Evolutionary conservation across 2,888 invertebrate species (phyloP).

Genomic region (Pseudococcus longispinus): DNA sequence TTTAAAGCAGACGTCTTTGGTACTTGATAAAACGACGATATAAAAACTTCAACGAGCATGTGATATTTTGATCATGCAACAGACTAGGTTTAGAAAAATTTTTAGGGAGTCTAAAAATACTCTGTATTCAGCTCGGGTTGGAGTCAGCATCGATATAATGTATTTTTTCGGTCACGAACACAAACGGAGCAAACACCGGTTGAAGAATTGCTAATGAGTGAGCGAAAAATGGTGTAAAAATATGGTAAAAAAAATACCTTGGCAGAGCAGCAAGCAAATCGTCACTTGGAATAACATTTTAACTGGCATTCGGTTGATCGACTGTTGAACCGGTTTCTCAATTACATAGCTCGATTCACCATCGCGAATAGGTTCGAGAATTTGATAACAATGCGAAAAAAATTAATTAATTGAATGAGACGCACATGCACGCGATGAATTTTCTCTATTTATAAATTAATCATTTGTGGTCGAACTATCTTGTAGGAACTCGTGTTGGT

Average conservation of each 20-base stretch:
- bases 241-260: neutral
- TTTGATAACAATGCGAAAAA: neutral
- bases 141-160: too few species aligned
- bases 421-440: neutral
- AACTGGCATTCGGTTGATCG: neutral
- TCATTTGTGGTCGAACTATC: neutral
- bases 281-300: neutral
- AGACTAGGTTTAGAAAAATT: neutral
- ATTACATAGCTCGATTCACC: neutral
- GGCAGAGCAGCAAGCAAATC: constrained; percentile 17
- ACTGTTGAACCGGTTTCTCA: neutral
- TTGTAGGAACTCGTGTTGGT: neutral
- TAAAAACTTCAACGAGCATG: neutral
- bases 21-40: neutral
- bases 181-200: neutral
- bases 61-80: neutral
- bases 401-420: constrained; percentile 1
- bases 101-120: neutral
- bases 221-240: neutral
- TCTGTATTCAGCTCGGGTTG: neutral
- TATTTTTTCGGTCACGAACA: too few species aligned
- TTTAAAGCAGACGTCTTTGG: neutral
- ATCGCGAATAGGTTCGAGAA: neutral
- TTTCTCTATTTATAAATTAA: constrained; percentile 4
- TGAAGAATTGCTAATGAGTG: neutral